These are phyloP conservation scores for Leptobrachium leishanense DNA, from an alignment of 2,113 vertebrate genomes.

Conservation along the genomic window DNA sequence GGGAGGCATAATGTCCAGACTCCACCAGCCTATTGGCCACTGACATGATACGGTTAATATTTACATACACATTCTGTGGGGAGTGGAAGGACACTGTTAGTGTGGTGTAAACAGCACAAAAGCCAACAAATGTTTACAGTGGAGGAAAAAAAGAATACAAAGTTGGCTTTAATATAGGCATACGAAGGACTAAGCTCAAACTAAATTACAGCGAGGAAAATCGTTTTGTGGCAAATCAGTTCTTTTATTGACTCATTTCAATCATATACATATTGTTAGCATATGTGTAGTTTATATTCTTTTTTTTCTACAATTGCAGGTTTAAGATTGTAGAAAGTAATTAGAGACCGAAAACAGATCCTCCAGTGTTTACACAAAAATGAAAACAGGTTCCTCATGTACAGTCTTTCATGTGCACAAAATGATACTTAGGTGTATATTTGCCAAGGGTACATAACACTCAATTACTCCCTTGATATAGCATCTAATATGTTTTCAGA, in stretches of 20 bases:
- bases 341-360: neutral
- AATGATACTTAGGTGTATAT: no score
- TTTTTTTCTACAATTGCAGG: neutral
- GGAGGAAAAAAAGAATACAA: neutral
- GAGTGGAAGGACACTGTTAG: slow-evolving; percentile 3
- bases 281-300: neutral
- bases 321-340: neutral
- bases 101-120: neutral
- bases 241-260: neutral
- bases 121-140: neutral
- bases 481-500: neutral
- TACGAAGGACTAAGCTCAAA: neutral
- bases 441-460: no score
- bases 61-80: slow-evolving; percentile 93
- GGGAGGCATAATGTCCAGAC: slow-evolving; percentile 92
- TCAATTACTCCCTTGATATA: no score
- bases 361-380: neutral
- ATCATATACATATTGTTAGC: neutral
- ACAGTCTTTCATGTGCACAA: no score
- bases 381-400: neutral
- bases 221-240: no score
- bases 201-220: neutral
- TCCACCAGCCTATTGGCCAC: slow-evolving; percentile 92
- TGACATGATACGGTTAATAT: slow-evolving; percentile 97
- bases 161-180: neutral